Evolutionary conservation across 2,797 vertebrate species (phyloP).

Genomic region (Rhynchotus rufescens): DNA sequence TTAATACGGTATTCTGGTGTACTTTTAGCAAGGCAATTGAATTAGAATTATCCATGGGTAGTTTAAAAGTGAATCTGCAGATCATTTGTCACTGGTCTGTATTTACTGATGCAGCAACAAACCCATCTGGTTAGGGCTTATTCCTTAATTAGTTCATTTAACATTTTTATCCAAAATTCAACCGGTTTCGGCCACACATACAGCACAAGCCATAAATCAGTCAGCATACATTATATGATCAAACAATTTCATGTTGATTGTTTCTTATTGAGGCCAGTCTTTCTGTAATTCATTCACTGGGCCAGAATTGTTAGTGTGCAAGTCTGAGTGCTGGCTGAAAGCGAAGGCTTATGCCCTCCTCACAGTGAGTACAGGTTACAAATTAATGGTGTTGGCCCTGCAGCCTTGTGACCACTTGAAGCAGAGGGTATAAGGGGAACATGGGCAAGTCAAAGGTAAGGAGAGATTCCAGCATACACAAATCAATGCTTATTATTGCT

Average conservation of each 20-base stretch:
- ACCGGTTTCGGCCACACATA: not conserved
- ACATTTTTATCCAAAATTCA: slow-evolving; percentile 54
- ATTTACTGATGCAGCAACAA: slow-evolving; percentile 72
- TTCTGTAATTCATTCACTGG: not conserved
- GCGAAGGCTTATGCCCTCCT: slow-evolving; percentile 38
- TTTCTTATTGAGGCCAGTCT: not conserved
- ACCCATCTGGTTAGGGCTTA: slow-evolving; percentile 64
- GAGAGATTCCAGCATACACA: slow-evolving; percentile 43
- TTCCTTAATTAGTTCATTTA: slow-evolving; percentile 71
- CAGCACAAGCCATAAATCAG: slow-evolving; percentile 1
- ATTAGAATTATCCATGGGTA: slow-evolving; percentile 64
- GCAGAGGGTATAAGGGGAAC: not conserved
- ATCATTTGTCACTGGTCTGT: slow-evolving; percentile 66
- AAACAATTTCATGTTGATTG: not conserved
- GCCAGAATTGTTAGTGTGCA: slow-evolving; percentile 19
- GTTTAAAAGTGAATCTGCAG: slow-evolving; percentile 62
- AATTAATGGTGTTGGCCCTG: slow-evolving; percentile 19
- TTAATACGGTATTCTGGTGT: slow-evolving; percentile 53
- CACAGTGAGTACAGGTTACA: slow-evolving; percentile 36
- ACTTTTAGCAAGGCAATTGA: slow-evolving; percentile 56
- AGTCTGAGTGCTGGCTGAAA: slow-evolving; percentile 26
- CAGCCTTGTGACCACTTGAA: not conserved
- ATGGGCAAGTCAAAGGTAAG: not conserved
- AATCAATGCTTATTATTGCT: slow-evolving; percentile 57
- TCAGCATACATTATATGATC: not conserved